phyloP scores from a whole-genome alignment of 2,888 invertebrate species.

The Heteromyza rotundicornis region DNA sequence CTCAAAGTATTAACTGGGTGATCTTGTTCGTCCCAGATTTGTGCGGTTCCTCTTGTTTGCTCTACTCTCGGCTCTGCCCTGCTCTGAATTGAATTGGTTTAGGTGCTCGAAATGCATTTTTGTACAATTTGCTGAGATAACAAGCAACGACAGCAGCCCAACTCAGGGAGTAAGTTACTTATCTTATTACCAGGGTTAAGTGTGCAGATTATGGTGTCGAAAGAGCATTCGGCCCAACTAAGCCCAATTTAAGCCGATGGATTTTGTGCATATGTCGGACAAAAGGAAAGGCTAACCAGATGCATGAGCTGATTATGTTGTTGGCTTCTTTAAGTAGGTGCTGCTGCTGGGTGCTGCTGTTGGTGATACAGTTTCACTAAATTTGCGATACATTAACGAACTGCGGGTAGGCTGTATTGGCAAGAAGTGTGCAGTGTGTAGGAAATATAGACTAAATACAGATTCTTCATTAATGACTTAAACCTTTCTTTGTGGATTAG shows the following conservation, averaged over 20 bases:
- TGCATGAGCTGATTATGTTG: conserved; percentile 2
- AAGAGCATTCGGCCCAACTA: conserved; percentile 2
- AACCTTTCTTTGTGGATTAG: no score
- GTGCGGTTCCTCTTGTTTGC: neutral
- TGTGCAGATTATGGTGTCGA: conserved; percentile 47
- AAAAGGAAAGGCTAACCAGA: conserved; percentile 5
- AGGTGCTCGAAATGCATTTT: neutral
- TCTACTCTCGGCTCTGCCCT: neutral
- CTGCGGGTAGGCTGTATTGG: no score
- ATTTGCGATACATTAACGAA: conserved; percentile 10
- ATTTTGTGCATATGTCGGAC: neutral
- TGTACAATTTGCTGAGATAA: conserved; percentile 23
- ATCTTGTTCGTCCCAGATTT: conserved; percentile 14
- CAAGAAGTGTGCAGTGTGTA: no score
- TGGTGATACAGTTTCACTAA: no score
- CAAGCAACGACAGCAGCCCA: no score
- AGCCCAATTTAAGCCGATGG: conserved; percentile 1
- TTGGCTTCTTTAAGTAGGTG: neutral
- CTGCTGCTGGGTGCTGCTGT: neutral
- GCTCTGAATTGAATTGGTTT: conserved; percentile 6
- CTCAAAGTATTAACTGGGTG: conserved; percentile 14
- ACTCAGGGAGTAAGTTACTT: conserved; percentile 46
- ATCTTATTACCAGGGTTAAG: conserved; percentile 56
- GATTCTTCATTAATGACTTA: no score
- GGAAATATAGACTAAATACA: no score